Conservation (phyloP, 2,113 vertebrate species). For the Dolichotis patagonum region DNA sequence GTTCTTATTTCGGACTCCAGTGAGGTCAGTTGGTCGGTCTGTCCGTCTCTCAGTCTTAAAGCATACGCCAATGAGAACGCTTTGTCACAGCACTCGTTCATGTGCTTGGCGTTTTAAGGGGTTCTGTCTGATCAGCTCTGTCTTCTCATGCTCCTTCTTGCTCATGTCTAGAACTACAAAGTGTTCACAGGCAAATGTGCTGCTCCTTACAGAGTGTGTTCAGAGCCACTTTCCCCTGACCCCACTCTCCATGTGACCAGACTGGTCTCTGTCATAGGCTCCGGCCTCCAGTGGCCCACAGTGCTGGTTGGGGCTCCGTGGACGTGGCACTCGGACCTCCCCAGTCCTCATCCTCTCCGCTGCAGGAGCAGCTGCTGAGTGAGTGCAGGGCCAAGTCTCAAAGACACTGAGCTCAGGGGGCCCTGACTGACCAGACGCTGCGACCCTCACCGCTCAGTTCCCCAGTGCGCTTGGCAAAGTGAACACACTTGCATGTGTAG, state of each 20-base stretch:
- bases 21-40: not conserved
- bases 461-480: not conserved
- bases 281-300: rapidly evolving
- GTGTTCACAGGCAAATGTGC: not conserved
- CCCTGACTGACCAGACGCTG: not conserved
- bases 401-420: not conserved
- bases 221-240: not conserved
- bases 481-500: not conserved
- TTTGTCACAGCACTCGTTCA: not conserved
- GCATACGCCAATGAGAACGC: not conserved
- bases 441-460: not conserved
- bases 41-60: not conserved
- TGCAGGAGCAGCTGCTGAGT: not conserved
- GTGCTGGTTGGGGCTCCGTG: no score
- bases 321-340: rapidly evolving
- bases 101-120: not conserved
- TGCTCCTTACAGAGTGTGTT: not conserved
- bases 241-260: not conserved
- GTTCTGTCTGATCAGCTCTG: not conserved
- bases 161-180: not conserved
- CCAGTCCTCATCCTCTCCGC: not conserved
- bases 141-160: not conserved
- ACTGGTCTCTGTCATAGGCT: not conserved
- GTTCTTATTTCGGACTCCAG: not conserved
- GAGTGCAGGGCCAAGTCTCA: not conserved